Percentiles rank a stretch among this genome's conserved stretches.
These are phyloP conservation scores for Arenaria interpres DNA, from an alignment of 2,113 vertebrate species.

Conservation along the genomic window DNA sequence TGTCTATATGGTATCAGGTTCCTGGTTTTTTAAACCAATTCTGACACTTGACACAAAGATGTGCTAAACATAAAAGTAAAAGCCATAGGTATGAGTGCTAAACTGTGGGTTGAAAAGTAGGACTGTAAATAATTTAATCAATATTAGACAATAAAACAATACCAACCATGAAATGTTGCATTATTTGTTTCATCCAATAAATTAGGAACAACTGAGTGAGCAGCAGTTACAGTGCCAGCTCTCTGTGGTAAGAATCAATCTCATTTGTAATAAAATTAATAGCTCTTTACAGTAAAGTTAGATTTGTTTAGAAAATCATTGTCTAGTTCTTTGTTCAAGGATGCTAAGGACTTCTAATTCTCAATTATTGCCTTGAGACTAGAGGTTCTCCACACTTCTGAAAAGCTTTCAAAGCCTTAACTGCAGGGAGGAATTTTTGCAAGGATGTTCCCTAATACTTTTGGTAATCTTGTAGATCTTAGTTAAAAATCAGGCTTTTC, in stretches of 20 bases:
- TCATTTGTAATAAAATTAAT: not conserved
- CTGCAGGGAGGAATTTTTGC: not conserved
- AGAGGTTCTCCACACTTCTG: not conserved
- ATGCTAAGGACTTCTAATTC: not conserved
- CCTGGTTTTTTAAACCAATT: slow-evolving; percentile 56
- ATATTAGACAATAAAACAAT: slow-evolving; percentile 81
- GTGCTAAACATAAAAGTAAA: slow-evolving; percentile 76
- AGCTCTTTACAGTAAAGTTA: not conserved
- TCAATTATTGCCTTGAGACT: not conserved
- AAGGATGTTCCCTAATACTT: not conserved
- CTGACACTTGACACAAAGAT: slow-evolving; percentile 71
- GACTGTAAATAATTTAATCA: slow-evolving; percentile 81
- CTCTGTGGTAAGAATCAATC: not conserved
- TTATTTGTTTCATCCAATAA: slow-evolving; percentile 68
- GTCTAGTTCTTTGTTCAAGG: not conserved
- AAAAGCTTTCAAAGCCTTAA: slow-evolving; percentile 39
- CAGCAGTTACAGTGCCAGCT: not conserved
- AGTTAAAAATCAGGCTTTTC: not conserved
- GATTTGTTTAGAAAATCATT: not conserved
- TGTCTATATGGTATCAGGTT: slow-evolving; percentile 73
- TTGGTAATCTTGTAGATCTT: not conserved
- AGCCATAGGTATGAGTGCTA: slow-evolving; percentile 81
- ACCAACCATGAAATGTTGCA: slow-evolving; percentile 63
- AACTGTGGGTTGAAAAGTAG: slow-evolving; percentile 75
- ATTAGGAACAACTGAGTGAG: not conserved